Percentiles rank a stretch among this genome's conserved stretches.
Evolutionary conservation across 1,140 invertebrate species (phyloP).

Genomic region (Drosophila cardini): DNA sequence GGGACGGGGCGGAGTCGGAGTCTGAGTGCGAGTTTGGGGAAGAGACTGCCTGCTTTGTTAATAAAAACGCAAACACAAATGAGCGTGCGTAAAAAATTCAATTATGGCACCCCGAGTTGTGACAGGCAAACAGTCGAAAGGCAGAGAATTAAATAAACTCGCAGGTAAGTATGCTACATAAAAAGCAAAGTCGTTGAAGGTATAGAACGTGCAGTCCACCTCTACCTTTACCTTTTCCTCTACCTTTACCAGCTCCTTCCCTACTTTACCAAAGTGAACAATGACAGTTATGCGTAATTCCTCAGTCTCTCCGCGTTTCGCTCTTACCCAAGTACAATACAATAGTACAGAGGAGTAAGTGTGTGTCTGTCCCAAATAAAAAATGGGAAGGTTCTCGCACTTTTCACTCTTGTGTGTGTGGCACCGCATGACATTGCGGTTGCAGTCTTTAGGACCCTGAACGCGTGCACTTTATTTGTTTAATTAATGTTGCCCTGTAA

Average conservation of each 20-base stretch:
- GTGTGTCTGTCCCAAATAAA: slow-evolving; percentile 34
- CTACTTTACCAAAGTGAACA: slow-evolving; percentile 43
- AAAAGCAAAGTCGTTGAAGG: slow-evolving; percentile 35
- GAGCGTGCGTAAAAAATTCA: slow-evolving; percentile 82
- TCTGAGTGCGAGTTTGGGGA: not conserved
- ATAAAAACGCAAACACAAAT: slow-evolving; percentile 81
- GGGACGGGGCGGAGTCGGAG: not conserved
- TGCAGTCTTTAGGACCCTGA: slow-evolving; percentile 29
- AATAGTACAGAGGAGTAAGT: slow-evolving; percentile 26
- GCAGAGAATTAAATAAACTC: slow-evolving; percentile 72
- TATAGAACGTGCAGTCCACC: slow-evolving; percentile 1
- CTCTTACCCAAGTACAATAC: slow-evolving; percentile 26
- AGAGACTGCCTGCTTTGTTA: slow-evolving; percentile 65
- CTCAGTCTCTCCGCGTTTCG: not conserved
- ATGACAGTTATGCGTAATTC: slow-evolving; percentile 67
- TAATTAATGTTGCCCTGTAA: slow-evolving; percentile 80
- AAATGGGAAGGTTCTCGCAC: slow-evolving; percentile 36
- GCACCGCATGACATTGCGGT: slow-evolving; percentile 45
- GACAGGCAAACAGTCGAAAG: slow-evolving; percentile 56
- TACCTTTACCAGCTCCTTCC: too few species aligned
- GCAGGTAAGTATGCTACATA: slow-evolving; percentile 65
- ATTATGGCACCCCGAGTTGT: slow-evolving; percentile 62
- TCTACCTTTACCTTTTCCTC: too few species aligned
- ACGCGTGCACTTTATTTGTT: slow-evolving; percentile 78
- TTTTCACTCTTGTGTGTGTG: slow-evolving; percentile 51